Percentiles rank a stretch among this genome's conserved stretches.
Conservation (phyloP, 2,113 vertebrate genomes). For the Heterochromis multidens region DNA sequence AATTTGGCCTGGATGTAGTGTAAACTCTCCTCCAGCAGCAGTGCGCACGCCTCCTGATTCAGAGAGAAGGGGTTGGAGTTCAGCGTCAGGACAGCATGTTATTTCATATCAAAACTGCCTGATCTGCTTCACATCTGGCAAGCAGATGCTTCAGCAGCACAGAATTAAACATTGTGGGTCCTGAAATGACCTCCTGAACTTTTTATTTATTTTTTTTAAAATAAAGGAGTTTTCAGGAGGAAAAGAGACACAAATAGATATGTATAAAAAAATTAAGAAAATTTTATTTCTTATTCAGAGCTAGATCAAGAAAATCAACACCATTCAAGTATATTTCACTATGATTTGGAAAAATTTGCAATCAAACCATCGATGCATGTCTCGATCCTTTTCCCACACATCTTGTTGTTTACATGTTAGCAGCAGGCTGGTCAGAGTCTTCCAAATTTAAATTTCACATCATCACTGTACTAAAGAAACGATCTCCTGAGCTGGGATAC, state of each 20-base stretch:
- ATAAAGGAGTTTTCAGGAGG: background rate
- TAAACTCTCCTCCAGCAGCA: conserved; percentile 88
- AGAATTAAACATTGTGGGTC: background rate
- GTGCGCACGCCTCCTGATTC: conserved; percentile 87
- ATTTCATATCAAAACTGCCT: background rate
- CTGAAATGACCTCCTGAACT: background rate
- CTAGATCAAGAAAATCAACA: background rate
- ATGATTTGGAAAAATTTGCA: background rate
- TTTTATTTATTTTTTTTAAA: background rate
- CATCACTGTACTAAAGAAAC: background rate
- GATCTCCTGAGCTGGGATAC: background rate
- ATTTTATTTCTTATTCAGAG: background rate
- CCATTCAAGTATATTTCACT: background rate
- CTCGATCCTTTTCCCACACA: background rate
- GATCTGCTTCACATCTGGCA: conserved; percentile 46
- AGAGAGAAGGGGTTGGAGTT: conserved; percentile 24
- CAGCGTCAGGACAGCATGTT: background rate
- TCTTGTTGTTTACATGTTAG: background rate
- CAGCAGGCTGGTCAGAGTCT: no score
- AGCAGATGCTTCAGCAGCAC: conserved; percentile 10
- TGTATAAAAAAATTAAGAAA: background rate
- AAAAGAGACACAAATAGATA: background rate
- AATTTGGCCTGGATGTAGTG: conserved; percentile 84
- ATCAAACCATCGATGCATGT: background rate
- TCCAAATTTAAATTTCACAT: no score